phyloP scores from a whole-genome alignment of 2,113 vertebrate genomes.

The Ovibos moschatus region DNA sequence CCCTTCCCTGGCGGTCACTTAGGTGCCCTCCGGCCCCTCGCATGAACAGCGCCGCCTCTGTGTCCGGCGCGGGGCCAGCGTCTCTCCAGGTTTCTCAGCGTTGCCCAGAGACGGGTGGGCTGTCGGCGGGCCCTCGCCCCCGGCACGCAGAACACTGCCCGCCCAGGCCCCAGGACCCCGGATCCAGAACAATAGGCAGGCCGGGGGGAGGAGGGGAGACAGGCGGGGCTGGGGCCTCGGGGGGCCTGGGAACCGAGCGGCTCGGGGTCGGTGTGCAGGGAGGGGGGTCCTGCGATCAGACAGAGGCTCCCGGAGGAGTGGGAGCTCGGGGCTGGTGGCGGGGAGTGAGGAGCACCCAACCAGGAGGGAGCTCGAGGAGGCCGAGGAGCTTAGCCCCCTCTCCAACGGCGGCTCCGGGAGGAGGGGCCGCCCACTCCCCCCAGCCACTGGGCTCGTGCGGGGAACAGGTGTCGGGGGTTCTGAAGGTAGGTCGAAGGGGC shows the following conservation, averaged over 20 bases:
- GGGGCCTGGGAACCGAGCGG: constrained; percentile 40
- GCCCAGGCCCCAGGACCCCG: neutral
- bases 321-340: neutral
- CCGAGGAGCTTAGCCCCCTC: no score
- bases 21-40: neutral
- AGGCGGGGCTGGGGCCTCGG: neutral
- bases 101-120: constrained; percentile 62
- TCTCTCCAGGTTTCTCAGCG: constrained; percentile 14
- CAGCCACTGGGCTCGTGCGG: neutral
- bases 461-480: constrained; percentile 61
- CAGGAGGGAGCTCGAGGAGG: neutral
- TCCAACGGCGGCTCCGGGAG: neutral
- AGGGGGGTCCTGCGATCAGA: neutral
- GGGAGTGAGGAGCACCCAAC: neutral
- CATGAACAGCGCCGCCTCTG: constrained; percentile 28
- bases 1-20: neutral
- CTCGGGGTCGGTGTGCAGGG: neutral
- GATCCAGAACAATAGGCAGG: neutral
- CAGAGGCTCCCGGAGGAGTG: neutral
- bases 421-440: neutral
- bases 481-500: neutral
- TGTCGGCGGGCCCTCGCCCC: neutral
- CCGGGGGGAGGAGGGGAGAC: neutral
- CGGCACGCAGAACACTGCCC: neutral
- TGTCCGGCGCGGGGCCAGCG: neutral